Evolutionary conservation across 2,113 vertebrate genomes (phyloP).

Genomic region (Thamnophis sirtalis): DNA sequence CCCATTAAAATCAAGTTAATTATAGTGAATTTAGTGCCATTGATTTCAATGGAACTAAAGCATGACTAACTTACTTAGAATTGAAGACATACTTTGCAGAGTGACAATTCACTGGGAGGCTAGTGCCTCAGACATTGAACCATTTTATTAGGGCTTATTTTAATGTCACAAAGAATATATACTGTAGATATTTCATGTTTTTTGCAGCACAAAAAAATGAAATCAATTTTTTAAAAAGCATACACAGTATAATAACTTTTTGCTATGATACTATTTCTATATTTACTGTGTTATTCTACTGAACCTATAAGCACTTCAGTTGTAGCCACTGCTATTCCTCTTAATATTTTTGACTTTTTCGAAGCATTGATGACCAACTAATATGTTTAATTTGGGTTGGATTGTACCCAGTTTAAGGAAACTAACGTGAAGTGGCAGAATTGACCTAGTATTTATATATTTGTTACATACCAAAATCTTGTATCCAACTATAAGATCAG

Average conservation of each 20-base stretch:
- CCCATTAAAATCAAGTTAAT: not conserved
- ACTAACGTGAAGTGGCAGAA: not conserved
- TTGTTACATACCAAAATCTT: not conserved
- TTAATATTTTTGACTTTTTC: not conserved
- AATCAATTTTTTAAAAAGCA: not conserved
- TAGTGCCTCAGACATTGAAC: not conserved
- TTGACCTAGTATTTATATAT: not conserved
- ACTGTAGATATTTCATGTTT: slow-evolving; percentile 1
- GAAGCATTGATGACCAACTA: slow-evolving; percentile 8
- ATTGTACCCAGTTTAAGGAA: not conserved
- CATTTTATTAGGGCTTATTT: not conserved
- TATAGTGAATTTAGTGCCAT: not conserved
- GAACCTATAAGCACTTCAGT: not conserved
- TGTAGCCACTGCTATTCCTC: not conserved
- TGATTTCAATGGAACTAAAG: not conserved
- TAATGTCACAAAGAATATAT: not conserved
- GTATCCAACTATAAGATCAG: slow-evolving; percentile 20
- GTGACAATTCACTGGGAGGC: slow-evolving; percentile 16
- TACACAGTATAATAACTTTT: not conserved
- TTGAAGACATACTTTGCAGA: not conserved
- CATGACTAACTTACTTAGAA: not conserved
- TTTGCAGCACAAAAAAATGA: not conserved
- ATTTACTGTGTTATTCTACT: not conserved
- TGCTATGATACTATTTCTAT: not conserved
- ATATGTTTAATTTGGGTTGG: not conserved